Evolutionary conservation across 2,888 invertebrate genomes (phyloP).

Genomic region (Sarcophaga carnaria): DNA sequence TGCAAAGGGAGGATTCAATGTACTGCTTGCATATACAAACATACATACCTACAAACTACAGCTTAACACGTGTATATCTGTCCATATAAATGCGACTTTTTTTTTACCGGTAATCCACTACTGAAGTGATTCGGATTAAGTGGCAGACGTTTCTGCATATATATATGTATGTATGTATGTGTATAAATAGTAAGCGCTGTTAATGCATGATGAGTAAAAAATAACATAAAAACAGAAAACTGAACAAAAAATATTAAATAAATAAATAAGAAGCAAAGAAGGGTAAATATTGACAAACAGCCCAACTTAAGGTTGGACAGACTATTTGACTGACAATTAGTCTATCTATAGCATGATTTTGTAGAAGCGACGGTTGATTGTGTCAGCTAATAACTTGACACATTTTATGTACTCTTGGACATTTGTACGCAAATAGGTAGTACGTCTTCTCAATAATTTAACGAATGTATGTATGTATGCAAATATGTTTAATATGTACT

Average conservation of each 20-base stretch:
- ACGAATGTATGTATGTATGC: conserved; percentile 13
- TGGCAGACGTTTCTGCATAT: conserved; percentile 22
- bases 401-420: conserved; percentile 2
- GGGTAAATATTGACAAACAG: conserved; percentile 18
- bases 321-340: conserved; percentile 17
- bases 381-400: conserved; percentile 39
- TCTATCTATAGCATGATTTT: conserved; percentile 7
- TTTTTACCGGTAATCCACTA: conserved; percentile 18
- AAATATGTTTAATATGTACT: background rate
- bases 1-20: too few relatives aligned
- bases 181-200: background rate
- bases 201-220: too few relatives aligned
- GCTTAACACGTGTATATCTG: too few relatives aligned
- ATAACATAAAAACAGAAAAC: background rate
- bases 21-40: background rate
- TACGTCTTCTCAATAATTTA: conserved; percentile 16
- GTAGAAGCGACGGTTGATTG: conserved; percentile 3
- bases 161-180: too few relatives aligned
- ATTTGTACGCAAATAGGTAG: background rate
- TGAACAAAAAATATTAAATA: conserved; percentile 11
- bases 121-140: conserved; percentile 26
- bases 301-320: background rate
- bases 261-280: conserved; percentile 15
- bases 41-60: background rate
- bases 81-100: background rate